Conservation (phyloP, 2,888 invertebrate genomes). For the Lucinisca nassula region DNA sequence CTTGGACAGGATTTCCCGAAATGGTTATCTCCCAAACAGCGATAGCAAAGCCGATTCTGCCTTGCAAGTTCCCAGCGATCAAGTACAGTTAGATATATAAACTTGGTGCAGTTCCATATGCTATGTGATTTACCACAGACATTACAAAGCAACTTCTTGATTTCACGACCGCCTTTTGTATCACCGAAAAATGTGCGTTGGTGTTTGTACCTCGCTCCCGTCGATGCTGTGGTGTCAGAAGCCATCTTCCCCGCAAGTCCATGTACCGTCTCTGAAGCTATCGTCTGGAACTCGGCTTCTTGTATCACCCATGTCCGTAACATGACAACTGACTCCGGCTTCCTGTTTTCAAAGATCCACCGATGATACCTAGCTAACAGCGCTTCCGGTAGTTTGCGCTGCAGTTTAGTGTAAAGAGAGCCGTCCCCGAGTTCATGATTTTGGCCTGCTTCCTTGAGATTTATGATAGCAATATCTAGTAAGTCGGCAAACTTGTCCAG, state of each 20-base stretch:
- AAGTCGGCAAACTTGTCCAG: no score
- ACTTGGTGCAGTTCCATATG: slow-evolving; percentile 29
- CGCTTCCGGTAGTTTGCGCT: slow-evolving; percentile 27
- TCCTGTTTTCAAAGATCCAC: slow-evolving; percentile 31
- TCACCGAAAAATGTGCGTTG: neutral
- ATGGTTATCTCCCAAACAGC: slow-evolving; percentile 30
- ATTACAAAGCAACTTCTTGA: neutral
- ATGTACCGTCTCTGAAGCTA: slow-evolving; percentile 22
- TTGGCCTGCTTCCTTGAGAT: no score
- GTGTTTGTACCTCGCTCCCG: neutral
- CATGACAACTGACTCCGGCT: slow-evolving; percentile 23
- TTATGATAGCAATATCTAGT: no score
- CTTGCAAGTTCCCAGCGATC: slow-evolving; percentile 1
- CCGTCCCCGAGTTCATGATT: neutral
- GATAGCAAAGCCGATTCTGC: slow-evolving; percentile 18
- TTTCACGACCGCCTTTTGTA: neutral
- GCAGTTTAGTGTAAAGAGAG: no score
- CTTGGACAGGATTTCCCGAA: slow-evolving; percentile 21
- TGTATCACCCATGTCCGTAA: slow-evolving; percentile 26
- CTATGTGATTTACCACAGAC: slow-evolving; percentile 14
- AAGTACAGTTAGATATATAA: slow-evolving; percentile 9
- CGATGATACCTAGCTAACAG: slow-evolving; percentile 42
- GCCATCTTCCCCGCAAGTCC: neutral
- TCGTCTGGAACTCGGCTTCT: slow-evolving; percentile 33
- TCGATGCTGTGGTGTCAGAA: neutral